These are phyloP conservation scores for Auanema sp. DNA, from an alignment of 2,888 invertebrate genomes.

Conservation along the genomic window DNA sequence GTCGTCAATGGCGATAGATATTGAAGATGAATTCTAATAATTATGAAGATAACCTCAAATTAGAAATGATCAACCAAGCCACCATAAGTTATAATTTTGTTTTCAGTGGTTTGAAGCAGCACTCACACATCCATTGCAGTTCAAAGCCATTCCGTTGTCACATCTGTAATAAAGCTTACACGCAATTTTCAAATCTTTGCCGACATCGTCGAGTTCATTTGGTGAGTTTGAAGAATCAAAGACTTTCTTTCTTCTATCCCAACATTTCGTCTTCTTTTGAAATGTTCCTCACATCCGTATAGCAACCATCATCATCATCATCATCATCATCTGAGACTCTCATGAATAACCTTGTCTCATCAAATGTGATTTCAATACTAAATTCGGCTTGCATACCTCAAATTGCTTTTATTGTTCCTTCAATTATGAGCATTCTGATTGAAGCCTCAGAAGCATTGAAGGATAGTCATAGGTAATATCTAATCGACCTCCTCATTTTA, in stretches of 20 bases:
- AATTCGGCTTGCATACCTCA: no score
- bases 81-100: no score
- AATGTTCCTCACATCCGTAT: background rate
- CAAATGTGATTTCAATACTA: no score
- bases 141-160: conserved; percentile 83
- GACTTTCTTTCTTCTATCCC: background rate
- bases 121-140: conserved; percentile 92
- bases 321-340: no score
- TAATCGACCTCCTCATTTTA: no score
- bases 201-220: conserved; percentile 99
- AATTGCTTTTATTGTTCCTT: background rate
- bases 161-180: conserved; percentile 95
- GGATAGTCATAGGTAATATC: no score
- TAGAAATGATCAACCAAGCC: no score
- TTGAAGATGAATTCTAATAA: no score
- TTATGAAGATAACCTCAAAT: no score
- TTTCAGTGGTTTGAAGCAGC: conserved; percentile 90
- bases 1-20: no score
- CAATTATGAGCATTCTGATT: background rate
- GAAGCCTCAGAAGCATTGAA: conserved; percentile 11
- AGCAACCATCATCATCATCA: no score
- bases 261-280: background rate
- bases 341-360: no score
- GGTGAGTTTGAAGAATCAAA: conserved; percentile 66
- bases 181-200: conserved; percentile 98